Conservation (phyloP, 2,888 invertebrate species). For the Scaptomyza polygonia region DNA sequence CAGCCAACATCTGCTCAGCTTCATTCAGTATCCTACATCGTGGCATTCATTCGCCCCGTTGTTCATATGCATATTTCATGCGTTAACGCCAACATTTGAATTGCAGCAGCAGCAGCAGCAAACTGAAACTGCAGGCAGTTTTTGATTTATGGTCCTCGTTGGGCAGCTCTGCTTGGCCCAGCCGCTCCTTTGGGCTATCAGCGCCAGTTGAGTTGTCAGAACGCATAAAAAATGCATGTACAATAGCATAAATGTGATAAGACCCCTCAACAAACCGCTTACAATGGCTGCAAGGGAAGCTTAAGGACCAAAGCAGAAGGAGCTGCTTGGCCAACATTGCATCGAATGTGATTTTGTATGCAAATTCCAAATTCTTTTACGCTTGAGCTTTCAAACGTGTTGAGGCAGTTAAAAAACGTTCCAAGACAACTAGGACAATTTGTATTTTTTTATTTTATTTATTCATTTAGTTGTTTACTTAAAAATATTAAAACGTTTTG, state of each 20-base stretch:
- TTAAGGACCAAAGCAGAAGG: slow-evolving; percentile 9
- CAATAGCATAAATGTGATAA: slow-evolving; percentile 72
- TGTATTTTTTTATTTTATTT: background rate
- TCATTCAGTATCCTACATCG: slow-evolving; percentile 31
- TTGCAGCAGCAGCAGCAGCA: slow-evolving; percentile 38
- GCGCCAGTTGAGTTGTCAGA: slow-evolving; percentile 70
- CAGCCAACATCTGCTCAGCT: slow-evolving; percentile 40
- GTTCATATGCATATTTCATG: slow-evolving; percentile 79
- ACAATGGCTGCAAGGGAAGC: slow-evolving; percentile 9
- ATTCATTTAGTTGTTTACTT: slow-evolving; percentile 42
- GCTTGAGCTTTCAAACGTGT: background rate
- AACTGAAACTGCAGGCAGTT: slow-evolving; percentile 61
- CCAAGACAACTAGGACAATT: background rate
- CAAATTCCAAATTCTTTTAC: slow-evolving; percentile 4
- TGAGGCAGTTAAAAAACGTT: background rate
- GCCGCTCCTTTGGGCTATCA: slow-evolving; percentile 49
- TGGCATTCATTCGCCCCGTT: slow-evolving; percentile 8
- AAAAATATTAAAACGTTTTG: slow-evolving; percentile 48
- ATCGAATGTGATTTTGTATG: slow-evolving; percentile 21
- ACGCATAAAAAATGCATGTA: slow-evolving; percentile 71
- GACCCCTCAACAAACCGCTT: slow-evolving; percentile 49
- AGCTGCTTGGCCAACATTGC: slow-evolving; percentile 7
- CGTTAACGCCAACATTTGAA: slow-evolving; percentile 81
- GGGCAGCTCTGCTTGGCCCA: slow-evolving; percentile 41
- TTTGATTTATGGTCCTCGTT: slow-evolving; percentile 75